A percentile compares a stretch with the other conserved stretches of the same genome.
These are phyloP conservation scores for Pinna nobilis DNA, from an alignment of 1,140 invertebrate species.

Conservation along the genomic window DNA sequence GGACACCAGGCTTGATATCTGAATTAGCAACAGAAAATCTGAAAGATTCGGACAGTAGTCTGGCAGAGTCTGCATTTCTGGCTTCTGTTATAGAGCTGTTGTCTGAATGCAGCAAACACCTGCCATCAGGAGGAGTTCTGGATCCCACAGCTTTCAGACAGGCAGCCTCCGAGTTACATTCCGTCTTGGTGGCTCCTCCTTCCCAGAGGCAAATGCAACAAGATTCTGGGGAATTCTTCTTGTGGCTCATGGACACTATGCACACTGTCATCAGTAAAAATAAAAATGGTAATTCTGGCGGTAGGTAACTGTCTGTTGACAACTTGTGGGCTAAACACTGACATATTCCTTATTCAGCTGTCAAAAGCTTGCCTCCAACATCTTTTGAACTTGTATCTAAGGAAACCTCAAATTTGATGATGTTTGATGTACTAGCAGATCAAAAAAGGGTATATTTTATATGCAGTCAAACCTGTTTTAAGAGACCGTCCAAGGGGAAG, in stretches of 20 bases:
- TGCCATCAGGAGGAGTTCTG: conserved; percentile 39
- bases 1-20: conserved; percentile 62
- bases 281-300: conserved; percentile 35
- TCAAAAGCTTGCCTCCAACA: too few species aligned
- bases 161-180: conserved; percentile 55
- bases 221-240: conserved; percentile 72
- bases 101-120: conserved; percentile 42
- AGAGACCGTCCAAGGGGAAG: too few species aligned
- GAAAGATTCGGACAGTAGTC: conserved; percentile 59
- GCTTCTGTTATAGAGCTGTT: conserved; percentile 57
- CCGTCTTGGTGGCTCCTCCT: conserved; percentile 52
- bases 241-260: conserved; percentile 69
- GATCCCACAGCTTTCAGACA: conserved; percentile 57
- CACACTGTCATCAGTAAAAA: conserved; percentile 69
- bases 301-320: background rate
- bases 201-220: conserved; percentile 65
- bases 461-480: too few species aligned
- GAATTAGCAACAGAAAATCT: conserved; percentile 49
- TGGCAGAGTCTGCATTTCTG: conserved; percentile 62
- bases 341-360: too few species aligned
- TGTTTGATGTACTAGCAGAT: too few species aligned
- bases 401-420: too few species aligned
- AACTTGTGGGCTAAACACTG: background rate
- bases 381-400: too few species aligned
- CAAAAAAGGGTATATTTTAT: too few species aligned